Conservation (phyloP, 2,888 invertebrate genomes). For the Cyaniris semiargus region DNA sequence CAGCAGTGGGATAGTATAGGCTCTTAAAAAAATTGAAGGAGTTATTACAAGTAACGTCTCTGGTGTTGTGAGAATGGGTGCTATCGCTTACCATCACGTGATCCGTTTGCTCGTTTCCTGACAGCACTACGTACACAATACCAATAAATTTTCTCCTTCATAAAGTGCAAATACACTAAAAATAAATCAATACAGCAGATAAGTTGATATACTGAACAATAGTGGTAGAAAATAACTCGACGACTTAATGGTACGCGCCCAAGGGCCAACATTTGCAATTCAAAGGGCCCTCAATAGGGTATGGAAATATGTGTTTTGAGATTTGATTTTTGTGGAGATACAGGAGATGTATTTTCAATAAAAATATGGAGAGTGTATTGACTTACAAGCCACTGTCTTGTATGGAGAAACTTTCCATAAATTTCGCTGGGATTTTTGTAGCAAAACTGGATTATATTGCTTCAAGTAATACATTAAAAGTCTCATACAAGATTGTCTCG, state of each 20-base stretch:
- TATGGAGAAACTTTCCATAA: background rate
- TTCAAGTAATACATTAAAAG: no score
- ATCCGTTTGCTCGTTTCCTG: no score
- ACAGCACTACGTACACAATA: no score
- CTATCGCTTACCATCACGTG: no score
- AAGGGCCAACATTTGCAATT: slow-evolving; percentile 75
- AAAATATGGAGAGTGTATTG: slow-evolving; percentile 33
- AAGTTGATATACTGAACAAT: slow-evolving; percentile 49
- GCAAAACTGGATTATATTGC: no score
- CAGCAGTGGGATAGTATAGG: no score
- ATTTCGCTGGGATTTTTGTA: background rate
- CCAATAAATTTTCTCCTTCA: background rate
- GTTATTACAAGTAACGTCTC: no score
- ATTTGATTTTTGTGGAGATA: slow-evolving; percentile 67
- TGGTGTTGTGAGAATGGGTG: no score
- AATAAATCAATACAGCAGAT: slow-evolving; percentile 22
- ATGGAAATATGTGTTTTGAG: slow-evolving; percentile 70
- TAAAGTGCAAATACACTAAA: background rate
- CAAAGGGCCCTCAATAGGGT: slow-evolving; percentile 73
- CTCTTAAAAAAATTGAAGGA: no score
- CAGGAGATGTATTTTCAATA: slow-evolving; percentile 41
- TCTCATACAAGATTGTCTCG: no score
- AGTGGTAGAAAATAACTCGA: slow-evolving; percentile 77
- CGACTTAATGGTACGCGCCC: slow-evolving; percentile 73
- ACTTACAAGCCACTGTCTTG: background rate